These are phyloP conservation scores for Otocyon megalotis DNA, from an alignment of 2,113 vertebrate genomes.

Conservation along the genomic window DNA sequence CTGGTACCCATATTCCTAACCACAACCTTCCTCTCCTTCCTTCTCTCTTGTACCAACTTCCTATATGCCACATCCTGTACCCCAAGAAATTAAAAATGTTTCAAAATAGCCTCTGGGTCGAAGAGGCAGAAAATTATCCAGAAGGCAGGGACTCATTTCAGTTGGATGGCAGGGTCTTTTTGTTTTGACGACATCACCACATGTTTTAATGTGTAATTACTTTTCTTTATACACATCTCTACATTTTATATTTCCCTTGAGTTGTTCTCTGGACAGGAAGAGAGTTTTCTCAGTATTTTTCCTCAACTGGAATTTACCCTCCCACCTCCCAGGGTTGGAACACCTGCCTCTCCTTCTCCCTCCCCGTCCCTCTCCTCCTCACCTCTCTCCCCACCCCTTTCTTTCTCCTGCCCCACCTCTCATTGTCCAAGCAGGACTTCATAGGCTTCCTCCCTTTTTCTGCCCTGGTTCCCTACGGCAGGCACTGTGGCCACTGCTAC, in stretches of 20 bases:
- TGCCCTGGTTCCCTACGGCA: constrained; percentile 55
- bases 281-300: constrained; percentile 44
- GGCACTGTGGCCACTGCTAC: background rate
- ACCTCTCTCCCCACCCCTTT: no score
- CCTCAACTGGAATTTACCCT: constrained; percentile 24
- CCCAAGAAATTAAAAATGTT: background rate
- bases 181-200: background rate
- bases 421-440: background rate
- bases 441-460: background rate
- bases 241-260: background rate
- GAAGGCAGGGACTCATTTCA: background rate
- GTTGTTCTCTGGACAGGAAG: constrained; percentile 46
- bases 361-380: rapidly evolving
- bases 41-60: background rate
- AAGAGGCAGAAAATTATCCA: background rate
- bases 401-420: background rate
- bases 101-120: background rate
- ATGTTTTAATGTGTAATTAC: background rate
- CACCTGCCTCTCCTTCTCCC: background rate
- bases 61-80: no score
- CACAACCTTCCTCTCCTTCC: rapidly evolving
- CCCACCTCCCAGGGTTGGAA: background rate
- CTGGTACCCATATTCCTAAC: background rate
- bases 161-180: background rate
- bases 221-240: background rate